Evolutionary conservation across 2,888 invertebrate genomes (phyloP).

Genomic region (Trichogramma dendrolimi): DNA sequence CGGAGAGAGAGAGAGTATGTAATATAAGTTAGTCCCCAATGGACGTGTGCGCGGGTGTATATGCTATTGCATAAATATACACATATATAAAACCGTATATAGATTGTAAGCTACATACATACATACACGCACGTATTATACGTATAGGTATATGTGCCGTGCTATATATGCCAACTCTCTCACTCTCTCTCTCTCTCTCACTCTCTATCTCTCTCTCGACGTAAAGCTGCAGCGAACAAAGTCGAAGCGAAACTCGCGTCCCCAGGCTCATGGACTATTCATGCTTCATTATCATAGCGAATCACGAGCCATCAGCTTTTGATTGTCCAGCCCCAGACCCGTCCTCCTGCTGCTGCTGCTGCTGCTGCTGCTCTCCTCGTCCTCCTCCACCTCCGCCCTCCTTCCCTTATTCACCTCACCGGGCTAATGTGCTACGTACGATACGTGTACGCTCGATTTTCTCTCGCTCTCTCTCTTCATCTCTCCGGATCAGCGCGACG

Average conservation of each 20-base stretch:
- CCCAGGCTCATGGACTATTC: slow-evolving; percentile 49
- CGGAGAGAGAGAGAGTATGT: slow-evolving; percentile 19
- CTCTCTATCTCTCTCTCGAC: no score
- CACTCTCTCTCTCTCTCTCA: no score
- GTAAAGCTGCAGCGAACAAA: no score
- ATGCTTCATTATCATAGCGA: slow-evolving; percentile 54
- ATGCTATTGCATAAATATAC: neutral
- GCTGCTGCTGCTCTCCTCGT: slow-evolving; percentile 39
- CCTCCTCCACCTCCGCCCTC: neutral
- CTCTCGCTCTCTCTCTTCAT: slow-evolving; percentile 1
- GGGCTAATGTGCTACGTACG: neutral
- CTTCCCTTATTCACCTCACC: neutral
- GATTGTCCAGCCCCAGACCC: slow-evolving; percentile 50
- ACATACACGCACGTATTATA: no score
- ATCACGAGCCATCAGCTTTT: slow-evolving; percentile 53
- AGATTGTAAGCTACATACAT: no score
- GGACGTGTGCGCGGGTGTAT: neutral
- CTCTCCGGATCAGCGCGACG: no score
- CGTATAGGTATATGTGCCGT: no score
- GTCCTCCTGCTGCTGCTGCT: slow-evolving; percentile 51
- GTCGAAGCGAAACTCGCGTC: slow-evolving; percentile 36
- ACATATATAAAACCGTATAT: neutral
- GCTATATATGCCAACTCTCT: no score
- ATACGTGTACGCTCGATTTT: neutral
- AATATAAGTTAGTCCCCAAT: neutral